Percentiles rank a stretch among this genome's conserved stretches.
Evolutionary conservation across 2,888 invertebrate species (phyloP).

Genomic region (Yponomeuta cagnagella): DNA sequence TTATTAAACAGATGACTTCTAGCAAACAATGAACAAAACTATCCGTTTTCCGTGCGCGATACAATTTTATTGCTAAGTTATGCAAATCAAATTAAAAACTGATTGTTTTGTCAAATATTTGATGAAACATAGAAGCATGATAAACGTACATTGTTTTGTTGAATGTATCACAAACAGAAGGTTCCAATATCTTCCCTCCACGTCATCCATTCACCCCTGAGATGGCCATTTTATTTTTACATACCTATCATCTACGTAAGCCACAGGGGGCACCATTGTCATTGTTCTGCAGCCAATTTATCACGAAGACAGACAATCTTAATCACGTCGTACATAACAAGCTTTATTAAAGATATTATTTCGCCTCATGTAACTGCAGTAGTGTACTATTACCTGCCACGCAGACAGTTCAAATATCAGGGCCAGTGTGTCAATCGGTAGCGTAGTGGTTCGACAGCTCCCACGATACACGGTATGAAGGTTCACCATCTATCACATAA

Average conservation of each 20-base stretch:
- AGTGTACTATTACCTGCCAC: neutral
- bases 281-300: neutral
- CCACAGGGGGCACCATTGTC: neutral
- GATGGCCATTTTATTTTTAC: no score
- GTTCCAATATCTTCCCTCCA: no score
- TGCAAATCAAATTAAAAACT: no score
- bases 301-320: neutral
- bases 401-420: slow-evolving; percentile 40
- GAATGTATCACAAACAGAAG: no score
- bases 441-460: neutral
- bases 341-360: neutral
- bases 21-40: no score
- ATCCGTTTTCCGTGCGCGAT: no score
- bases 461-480: neutral
- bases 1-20: no score
- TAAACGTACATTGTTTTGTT: no score
- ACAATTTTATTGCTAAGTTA: no score
- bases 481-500: neutral
- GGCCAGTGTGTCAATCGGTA: slow-evolving; percentile 35
- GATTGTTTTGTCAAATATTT: no score
- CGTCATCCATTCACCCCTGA: no score
- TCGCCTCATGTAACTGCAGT: neutral
- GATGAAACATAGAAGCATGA: no score
- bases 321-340: neutral
- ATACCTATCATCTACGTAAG: neutral